Evolutionary conservation across 2,888 invertebrate genomes (phyloP).

Genomic region (Chaetoderma sp.): DNA sequence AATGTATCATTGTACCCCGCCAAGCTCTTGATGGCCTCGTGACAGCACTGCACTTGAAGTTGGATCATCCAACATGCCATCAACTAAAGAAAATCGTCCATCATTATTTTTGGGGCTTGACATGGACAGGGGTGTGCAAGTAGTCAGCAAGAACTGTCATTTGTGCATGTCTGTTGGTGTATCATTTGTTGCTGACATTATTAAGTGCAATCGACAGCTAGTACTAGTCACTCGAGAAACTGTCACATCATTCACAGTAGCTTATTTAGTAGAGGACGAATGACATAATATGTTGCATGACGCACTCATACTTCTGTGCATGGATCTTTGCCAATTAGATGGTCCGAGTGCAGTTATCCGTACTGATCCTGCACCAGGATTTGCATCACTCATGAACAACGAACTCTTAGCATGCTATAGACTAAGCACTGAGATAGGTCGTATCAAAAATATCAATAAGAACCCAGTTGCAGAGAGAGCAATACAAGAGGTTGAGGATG

Average conservation of each 20-base stretch:
- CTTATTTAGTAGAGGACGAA: constrained; percentile 20
- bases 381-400: constrained; percentile 19
- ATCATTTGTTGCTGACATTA: constrained; percentile 43
- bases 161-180: constrained; percentile 26
- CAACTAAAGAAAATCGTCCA: constrained; percentile 21
- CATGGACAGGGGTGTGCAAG: constrained; percentile 31
- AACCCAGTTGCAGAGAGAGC: constrained; percentile 47
- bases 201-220: constrained; percentile 36
- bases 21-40: constrained; percentile 20
- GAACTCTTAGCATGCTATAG: constrained; percentile 1
- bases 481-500: constrained; percentile 42
- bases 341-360: constrained; percentile 21
- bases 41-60: constrained; percentile 28
- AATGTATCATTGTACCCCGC: constrained; percentile 23
- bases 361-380: constrained; percentile 27
- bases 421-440: constrained; percentile 33
- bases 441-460: constrained; percentile 26
- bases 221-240: constrained; percentile 32
- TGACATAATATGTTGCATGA: constrained; percentile 3
- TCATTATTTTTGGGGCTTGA: constrained; percentile 39
- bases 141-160: no score
- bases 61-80: constrained; percentile 30
- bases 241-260: constrained; percentile 34
- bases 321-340: constrained; percentile 12
- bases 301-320: not conserved